These are phyloP conservation scores for Balanococcus diminutus DNA, from an alignment of 2,888 invertebrate genomes.

Conservation along the genomic window DNA sequence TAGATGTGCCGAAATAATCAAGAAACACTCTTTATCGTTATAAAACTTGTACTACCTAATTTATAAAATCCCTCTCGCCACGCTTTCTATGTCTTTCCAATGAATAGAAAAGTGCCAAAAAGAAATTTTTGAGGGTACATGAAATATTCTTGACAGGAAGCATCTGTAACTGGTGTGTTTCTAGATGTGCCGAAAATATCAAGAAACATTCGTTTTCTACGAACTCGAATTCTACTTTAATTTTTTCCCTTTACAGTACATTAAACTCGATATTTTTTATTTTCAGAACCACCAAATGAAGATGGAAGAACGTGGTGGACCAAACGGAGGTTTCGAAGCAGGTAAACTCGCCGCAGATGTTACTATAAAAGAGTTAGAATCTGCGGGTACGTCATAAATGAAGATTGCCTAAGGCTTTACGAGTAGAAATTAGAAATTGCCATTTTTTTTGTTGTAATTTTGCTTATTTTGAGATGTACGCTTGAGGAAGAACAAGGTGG, in stretches of 20 bases:
- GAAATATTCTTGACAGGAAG: constrained; percentile 37
- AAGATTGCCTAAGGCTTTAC: neutral
- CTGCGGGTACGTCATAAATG: constrained; percentile 1
- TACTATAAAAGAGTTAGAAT: neutral
- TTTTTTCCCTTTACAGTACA: too few relatives aligned
- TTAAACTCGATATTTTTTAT: neutral
- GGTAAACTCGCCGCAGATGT: constrained; percentile 21
- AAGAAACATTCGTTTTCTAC: neutral
- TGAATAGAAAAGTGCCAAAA: too few relatives aligned
- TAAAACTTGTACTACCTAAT: too few relatives aligned
- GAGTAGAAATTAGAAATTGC: neutral
- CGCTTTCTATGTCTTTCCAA: neutral
- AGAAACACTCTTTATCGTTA: too few relatives aligned
- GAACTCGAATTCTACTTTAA: too few relatives aligned
- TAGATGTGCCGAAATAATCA: constrained; percentile 37
- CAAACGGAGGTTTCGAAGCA: neutral
- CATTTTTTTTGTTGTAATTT: neutral
- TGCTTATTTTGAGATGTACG: too few relatives aligned
- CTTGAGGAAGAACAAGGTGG: neutral
- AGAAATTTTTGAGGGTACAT: neutral
- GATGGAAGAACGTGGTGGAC: constrained; percentile 41
- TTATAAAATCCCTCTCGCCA: too few relatives aligned
- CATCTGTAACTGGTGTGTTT: constrained; percentile 17
- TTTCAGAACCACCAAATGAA: neutral
- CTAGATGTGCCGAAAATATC: constrained; percentile 41